phyloP scores from a whole-genome alignment of 2,888 invertebrate species.

The Adela reaumurella region DNA sequence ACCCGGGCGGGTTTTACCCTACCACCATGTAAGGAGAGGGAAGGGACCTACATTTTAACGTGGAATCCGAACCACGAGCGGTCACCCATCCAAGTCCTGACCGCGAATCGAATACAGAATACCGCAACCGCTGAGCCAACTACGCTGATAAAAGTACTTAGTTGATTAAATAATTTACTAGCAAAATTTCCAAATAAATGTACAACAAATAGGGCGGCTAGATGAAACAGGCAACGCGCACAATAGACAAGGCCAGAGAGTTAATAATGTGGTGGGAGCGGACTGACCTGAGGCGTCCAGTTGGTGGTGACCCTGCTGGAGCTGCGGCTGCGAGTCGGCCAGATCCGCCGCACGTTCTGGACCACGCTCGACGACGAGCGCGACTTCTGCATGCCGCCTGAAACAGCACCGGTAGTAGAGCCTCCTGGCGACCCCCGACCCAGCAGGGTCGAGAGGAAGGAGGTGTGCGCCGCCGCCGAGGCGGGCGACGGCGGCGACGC shows the following conservation, averaged over 20 bases:
- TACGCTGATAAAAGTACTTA: too few relatives aligned
- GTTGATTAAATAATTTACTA: too few relatives aligned
- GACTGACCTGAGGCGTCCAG: slow-evolving; percentile 86
- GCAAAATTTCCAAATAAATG: too few relatives aligned
- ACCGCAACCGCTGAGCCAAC: too few relatives aligned
- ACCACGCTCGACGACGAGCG: slow-evolving; percentile 86
- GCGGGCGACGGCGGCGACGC: slow-evolving; percentile 52
- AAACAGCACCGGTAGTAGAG: slow-evolving; percentile 17
- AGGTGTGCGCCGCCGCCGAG: slow-evolving; percentile 38
- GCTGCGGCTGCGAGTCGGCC: slow-evolving; percentile 80
- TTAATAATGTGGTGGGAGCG: neutral
- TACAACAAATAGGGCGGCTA: neutral
- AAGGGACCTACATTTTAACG: too few relatives aligned
- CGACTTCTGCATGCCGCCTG: slow-evolving; percentile 85
- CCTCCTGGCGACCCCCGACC: slow-evolving; percentile 31
- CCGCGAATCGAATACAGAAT: too few relatives aligned
- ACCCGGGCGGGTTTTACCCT: too few relatives aligned
- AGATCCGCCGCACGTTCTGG: slow-evolving; percentile 80
- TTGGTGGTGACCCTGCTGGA: slow-evolving; percentile 64
- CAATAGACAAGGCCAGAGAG: neutral
- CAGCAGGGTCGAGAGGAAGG: slow-evolving; percentile 38
- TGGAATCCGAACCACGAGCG: too few relatives aligned
- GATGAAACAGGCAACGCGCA: slow-evolving; percentile 11
- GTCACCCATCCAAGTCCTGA: too few relatives aligned
- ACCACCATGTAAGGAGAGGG: too few relatives aligned